A percentile compares a stretch with the other conserved stretches of the same genome.
Evolutionary conservation across 2,113 vertebrate species (phyloP).

Genomic region (Tachuris rubrigastra): DNA sequence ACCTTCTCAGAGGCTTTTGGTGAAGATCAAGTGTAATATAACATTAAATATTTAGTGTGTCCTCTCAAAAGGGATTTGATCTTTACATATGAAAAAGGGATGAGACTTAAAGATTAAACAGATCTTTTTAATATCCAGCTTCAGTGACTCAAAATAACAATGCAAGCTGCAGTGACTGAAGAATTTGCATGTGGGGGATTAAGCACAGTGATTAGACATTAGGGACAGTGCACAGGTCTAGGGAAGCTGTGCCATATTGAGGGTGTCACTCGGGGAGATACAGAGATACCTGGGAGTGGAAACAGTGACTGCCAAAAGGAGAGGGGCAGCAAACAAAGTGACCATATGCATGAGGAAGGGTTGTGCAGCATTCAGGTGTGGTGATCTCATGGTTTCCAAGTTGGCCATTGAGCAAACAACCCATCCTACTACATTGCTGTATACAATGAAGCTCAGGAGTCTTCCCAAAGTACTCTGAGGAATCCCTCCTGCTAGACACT

Average conservation of each 20-base stretch:
- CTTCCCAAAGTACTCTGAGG: not conserved
- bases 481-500: not conserved
- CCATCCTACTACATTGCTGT: fast-evolving
- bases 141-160: not conserved
- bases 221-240: not conserved
- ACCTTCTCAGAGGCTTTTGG: not conserved
- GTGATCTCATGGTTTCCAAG: not conserved
- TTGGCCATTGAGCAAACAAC: fast-evolving
- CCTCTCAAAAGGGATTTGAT: slow-evolving; percentile 39
- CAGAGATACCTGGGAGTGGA: not conserved
- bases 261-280: not conserved
- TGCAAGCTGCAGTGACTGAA: not conserved
- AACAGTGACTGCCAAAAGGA: not conserved
- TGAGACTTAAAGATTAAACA: slow-evolving; percentile 26
- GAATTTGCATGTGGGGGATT: not conserved
- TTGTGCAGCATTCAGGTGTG: not conserved
- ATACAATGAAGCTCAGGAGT: not conserved
- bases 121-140: slow-evolving; percentile 16
- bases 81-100: slow-evolving; percentile 31
- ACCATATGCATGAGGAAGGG: not conserved
- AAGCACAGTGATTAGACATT: not conserved
- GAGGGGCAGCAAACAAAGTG: not conserved
- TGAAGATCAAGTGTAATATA: slow-evolving; percentile 1
- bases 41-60: slow-evolving; percentile 30
- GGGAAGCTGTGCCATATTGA: not conserved